Percentiles rank a stretch among this genome's conserved stretches.
phyloP scores from a whole-genome alignment of 2,888 invertebrate genomes.

The Protophormia terraenovae region DNA sequence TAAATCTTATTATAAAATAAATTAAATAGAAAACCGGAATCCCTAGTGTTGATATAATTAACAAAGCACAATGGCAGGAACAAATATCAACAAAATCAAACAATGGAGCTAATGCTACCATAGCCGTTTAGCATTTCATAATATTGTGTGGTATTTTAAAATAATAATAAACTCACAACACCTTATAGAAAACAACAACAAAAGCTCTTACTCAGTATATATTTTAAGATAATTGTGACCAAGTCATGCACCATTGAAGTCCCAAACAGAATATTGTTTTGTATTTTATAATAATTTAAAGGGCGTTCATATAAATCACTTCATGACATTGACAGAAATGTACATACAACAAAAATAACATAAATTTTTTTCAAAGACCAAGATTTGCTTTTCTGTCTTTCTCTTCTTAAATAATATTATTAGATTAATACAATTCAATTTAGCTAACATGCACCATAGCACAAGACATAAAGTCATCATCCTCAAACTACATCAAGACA shows the following conservation, averaged over 20 bases:
- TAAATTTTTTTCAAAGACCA: neutral
- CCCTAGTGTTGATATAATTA: neutral
- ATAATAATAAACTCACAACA: slow-evolving; percentile 11
- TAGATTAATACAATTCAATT: slow-evolving; percentile 58
- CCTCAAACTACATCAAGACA: neutral
- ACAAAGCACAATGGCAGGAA: neutral
- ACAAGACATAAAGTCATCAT: neutral
- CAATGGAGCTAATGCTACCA: neutral
- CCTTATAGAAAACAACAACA: neutral
- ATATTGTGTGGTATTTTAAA: slow-evolving; percentile 9
- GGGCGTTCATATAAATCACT: neutral
- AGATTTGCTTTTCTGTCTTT: slow-evolving; percentile 1
- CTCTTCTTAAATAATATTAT: slow-evolving; percentile 29
- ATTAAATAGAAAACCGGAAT: neutral
- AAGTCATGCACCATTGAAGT: neutral
- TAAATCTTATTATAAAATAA: neutral
- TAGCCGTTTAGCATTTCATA: neutral
- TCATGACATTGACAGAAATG: neutral
- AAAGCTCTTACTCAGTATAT: neutral
- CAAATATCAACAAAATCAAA: neutral
- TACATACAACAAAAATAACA: neutral
- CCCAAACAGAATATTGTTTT: slow-evolving; percentile 18
- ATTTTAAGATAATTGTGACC: neutral
- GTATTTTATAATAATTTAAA: slow-evolving; percentile 31
- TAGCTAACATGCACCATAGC: neutral